Evolutionary conservation across 64 coral and sea anemone genomes (phyloP), one percentile per base, ranked within the genome.

Genomic region (Pocillopora damicornis): DNA sequence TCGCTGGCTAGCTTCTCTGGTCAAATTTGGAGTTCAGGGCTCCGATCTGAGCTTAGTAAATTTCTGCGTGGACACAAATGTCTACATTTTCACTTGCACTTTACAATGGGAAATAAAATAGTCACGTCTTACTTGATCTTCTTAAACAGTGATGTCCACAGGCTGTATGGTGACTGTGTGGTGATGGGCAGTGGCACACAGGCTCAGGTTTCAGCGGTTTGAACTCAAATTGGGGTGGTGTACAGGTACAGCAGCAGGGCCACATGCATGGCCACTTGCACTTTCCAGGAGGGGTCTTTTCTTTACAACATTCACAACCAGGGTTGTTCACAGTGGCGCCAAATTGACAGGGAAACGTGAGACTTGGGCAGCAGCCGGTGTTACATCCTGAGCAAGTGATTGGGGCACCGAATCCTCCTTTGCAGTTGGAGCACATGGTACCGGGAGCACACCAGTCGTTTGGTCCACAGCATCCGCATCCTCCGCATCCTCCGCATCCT

Each of bases 191-290:
- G 56, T 92, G 90, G 61, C 90, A 92, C 37, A 92, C 90, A 80
- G 90, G 90, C 22, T 92, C 86, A 58, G 90, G 90, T 25, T 92
- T 92, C 62, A 92, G 64, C 74, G 90, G 90, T 59, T 92, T 92
- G 38, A 92, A 92, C 17, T 87, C 77, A 86, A 92, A 92, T 59
- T 92, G 87, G 26, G 90, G 90, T 78, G 90, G 90, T 20, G 90
- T 92, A 59, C 90, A 92, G 76, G 84, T 86, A 16, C 90, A 92
- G 83, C 90, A 92, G 76, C 90, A 92, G 26, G 90, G 90, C 90
- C 90, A 92, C 90, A 92, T 74, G 64, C 90, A 92, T 61, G 90
- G 90, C 90, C 90, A 92, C 64, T 92, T 92, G 90, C 90, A 92
- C 77, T 92, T 87, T 63, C 86, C 86, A 20, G 90, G 90, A 1